phyloP scores from a whole-genome alignment of 2,888 invertebrate species.

The Drosophila yooni region DNA sequence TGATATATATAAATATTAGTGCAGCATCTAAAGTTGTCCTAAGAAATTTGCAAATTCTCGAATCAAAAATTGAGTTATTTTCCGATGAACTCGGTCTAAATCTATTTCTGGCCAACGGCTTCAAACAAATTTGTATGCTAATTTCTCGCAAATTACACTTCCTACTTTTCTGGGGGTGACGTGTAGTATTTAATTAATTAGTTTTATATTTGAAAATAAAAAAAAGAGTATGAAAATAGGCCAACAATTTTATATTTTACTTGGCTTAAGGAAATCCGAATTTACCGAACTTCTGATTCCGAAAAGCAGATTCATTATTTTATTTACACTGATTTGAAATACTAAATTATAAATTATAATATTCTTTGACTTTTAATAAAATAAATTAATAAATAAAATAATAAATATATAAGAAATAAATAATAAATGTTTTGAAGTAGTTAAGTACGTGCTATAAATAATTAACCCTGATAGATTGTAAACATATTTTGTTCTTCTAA shows the following conservation, averaged over 20 bases:
- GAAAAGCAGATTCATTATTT: background rate
- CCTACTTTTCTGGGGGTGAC: background rate
- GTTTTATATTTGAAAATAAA: background rate
- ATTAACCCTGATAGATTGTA: background rate
- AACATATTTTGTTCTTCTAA: too few relatives aligned
- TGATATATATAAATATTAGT: background rate
- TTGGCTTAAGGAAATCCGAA: background rate
- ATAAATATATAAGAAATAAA: background rate
- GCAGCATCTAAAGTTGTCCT: background rate
- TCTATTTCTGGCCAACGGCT: background rate
- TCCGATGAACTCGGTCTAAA: background rate
- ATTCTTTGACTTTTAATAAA: too few relatives aligned
- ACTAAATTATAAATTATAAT: background rate
- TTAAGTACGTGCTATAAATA: background rate
- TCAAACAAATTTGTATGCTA: background rate
- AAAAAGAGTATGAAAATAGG: background rate
- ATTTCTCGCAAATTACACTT: background rate
- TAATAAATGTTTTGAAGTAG: too few relatives aligned
- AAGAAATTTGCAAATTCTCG: background rate
- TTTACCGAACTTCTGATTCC: accelerated
- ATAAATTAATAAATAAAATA: too few relatives aligned
- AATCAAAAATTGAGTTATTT: background rate
- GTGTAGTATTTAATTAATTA: background rate
- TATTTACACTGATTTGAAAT: background rate
- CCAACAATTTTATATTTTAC: background rate